A percentile compares a stretch with the other conserved stretches of the same genome.
Evolutionary conservation across 2,113 vertebrate genomes (phyloP).

Genomic region (Entomyzon cyanotis): DNA sequence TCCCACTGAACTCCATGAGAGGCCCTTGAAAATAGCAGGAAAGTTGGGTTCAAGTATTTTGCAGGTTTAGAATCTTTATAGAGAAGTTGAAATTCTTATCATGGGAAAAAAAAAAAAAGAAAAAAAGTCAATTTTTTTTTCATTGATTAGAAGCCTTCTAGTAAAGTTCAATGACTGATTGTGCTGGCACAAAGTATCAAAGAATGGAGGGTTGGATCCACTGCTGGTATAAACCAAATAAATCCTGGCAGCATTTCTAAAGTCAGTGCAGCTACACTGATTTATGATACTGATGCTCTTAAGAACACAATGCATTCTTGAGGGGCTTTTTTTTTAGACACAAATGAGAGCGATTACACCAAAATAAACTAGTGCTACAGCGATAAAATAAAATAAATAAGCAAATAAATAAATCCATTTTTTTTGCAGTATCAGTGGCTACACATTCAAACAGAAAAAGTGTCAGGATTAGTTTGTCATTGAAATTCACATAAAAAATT

Average conservation of each 20-base stretch:
- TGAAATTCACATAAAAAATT: not conserved
- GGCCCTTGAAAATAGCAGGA: not conserved
- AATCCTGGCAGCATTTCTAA: not conserved
- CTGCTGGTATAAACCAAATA: not conserved
- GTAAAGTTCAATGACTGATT: not conserved
- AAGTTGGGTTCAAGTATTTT: not conserved
- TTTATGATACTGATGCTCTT: not conserved
- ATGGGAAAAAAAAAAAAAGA: not conserved
- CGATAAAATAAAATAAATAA: not conserved
- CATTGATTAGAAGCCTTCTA: not conserved
- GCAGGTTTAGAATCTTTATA: not conserved
- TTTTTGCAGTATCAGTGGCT: not conserved
- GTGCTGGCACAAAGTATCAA: not conserved
- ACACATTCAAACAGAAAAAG: not conserved
- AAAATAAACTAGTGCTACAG: not conserved
- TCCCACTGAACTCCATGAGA: not conserved
- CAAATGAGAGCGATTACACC: not conserved
- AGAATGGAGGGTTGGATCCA: not conserved
- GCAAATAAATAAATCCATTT: not conserved
- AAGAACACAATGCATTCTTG: not conserved
- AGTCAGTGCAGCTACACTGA: not conserved
- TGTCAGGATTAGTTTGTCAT: not conserved
- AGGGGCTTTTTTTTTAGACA: not conserved
- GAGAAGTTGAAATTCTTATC: not conserved
- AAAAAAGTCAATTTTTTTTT: accelerated